phyloP scores from a whole-genome alignment of 2,888 invertebrate species.

The Drosophila cognata region DNA sequence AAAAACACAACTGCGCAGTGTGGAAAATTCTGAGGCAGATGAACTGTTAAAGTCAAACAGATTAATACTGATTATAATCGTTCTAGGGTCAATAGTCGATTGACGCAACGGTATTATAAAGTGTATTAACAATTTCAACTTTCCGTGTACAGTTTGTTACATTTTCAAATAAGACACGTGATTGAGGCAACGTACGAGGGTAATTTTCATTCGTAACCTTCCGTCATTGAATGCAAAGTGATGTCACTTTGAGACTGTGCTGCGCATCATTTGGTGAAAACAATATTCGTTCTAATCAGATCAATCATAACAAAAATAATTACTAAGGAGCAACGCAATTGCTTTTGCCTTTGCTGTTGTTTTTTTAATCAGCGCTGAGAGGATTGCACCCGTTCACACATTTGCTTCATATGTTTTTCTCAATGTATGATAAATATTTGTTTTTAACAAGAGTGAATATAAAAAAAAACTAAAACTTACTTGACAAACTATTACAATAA shows the following conservation, averaged over 20 bases:
- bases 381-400: slow-evolving; percentile 10
- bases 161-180: slow-evolving; percentile 32
- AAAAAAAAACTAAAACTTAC: slow-evolving; percentile 34
- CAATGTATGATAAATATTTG: slow-evolving; percentile 3
- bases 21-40: slow-evolving; percentile 34
- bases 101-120: background rate
- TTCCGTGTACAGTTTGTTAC: background rate
- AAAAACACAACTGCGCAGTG: slow-evolving; percentile 32
- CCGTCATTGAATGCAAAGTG: slow-evolving; percentile 53
- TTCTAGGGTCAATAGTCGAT: slow-evolving; percentile 13
- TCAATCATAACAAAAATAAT: background rate
- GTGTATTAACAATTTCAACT: background rate
- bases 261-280: slow-evolving; percentile 39
- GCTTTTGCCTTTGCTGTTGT: slow-evolving; percentile 14
- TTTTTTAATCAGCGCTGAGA: slow-evolving; percentile 34
- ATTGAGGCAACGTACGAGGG: slow-evolving; percentile 23
- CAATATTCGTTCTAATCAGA: slow-evolving; percentile 25
- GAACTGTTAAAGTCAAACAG: slow-evolving; percentile 18
- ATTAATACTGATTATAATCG: slow-evolving; percentile 31
- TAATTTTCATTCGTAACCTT: slow-evolving; percentile 29
- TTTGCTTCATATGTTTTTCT: slow-evolving; percentile 10
- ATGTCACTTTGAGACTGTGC: slow-evolving; percentile 39
- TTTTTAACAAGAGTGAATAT: slow-evolving; percentile 22
- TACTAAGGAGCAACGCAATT: background rate
- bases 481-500: slow-evolving; percentile 20